Base-by-base conservation (phyloP, 2,888 invertebrate species). In the Catonia carolina region DNA sequence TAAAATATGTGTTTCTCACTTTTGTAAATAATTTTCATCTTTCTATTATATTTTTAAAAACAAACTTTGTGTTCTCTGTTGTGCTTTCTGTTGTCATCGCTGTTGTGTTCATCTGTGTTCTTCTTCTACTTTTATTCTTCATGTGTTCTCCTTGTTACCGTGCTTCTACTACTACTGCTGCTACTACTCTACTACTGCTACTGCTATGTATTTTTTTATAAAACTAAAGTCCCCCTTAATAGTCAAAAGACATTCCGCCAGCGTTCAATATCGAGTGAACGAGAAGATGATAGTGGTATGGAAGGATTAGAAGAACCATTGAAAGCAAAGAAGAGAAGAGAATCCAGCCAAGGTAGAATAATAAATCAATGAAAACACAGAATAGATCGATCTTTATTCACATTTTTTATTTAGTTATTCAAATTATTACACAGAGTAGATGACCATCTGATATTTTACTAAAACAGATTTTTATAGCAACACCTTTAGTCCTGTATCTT, bases 271-370 rank as follows among this genome's bases (percentile, higher is more conserved):
- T 79, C 79, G 58, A 74, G 78, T 66, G 78, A 78, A 67, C 76
- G 78, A 63, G 79, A 78, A 65, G 77, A 78, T 64, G 81, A 82
- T 69, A 78, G 78, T 65, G 78, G 78, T 65, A 74, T 79, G 68
- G 75, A 74, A 68, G 80, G 82, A 67, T 77, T 82, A 70, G 83
- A 83, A 71, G 83, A 83, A 72, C 83, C 83, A 64, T 76, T 83
- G 67, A 79, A 77, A 71, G 76, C 78, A 60, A 78, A 77, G 75
- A 77, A 77, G 70, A 76, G 80, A 70, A 77, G 79, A 71, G 81
- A 82, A 70, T 79, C 78, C 71, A 60, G 62, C 33, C 63, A 60
- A 60, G 61, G 60, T 56, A 53, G 49, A 45, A n/a, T n/a, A n/a
- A n/a, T n/a, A n/a, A n/a, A n/a, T n/a, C n/a, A n/a, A n/a, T n/a